Evolutionary conservation across 2,113 vertebrate genomes (phyloP).

Genomic region (Baryphthengus martii): DNA sequence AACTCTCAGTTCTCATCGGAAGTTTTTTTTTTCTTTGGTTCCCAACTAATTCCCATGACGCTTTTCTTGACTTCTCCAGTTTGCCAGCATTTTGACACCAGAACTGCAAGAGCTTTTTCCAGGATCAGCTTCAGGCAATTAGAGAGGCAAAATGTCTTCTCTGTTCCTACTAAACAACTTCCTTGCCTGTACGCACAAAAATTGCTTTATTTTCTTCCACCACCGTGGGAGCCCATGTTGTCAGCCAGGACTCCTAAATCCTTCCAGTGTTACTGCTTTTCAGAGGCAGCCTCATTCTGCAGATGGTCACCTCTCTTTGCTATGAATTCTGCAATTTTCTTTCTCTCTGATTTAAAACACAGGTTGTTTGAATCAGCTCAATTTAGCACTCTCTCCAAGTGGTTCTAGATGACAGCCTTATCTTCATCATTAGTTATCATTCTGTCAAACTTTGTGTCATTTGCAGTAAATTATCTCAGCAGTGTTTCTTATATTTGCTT

Average conservation of each 20-base stretch:
- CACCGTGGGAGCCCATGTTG: neutral
- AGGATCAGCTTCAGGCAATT: neutral
- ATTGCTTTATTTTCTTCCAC: neutral
- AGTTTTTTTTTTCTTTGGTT: neutral
- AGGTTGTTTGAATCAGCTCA: neutral
- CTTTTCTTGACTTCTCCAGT: neutral
- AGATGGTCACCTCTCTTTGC: neutral
- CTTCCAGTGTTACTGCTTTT: neutral
- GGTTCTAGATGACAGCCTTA: neutral
- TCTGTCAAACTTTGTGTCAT: neutral
- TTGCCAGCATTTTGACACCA: neutral
- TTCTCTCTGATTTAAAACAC: neutral
- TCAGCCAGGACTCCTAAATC: neutral
- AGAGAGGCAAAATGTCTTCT: neutral
- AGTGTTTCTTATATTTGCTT: neutral
- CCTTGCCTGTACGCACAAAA: neutral
- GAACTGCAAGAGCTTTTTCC: neutral
- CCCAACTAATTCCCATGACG: neutral
- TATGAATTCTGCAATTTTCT: neutral
- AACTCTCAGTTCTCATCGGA: neutral
- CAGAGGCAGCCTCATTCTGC: neutral
- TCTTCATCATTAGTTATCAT: constrained; percentile 10
- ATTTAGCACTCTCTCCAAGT: neutral
- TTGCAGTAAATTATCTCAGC: neutral
- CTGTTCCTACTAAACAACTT: neutral